Evolutionary conservation across 2,888 invertebrate species (phyloP), one percentile per base, ranked within the genome.

Genomic region (Acholoe squamosa): DNA sequence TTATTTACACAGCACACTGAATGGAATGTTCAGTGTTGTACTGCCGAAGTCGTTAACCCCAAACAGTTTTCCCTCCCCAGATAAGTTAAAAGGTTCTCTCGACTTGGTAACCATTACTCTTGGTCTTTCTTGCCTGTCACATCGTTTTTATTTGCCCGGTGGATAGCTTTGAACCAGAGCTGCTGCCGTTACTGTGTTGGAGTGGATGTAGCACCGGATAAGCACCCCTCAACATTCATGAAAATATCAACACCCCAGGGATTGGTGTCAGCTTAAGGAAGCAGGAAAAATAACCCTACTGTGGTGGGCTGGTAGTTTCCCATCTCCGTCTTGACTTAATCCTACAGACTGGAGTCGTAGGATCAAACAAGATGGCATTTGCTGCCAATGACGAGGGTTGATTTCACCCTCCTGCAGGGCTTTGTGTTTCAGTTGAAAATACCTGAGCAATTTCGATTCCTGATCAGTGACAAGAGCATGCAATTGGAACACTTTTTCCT

Each of bases 21-120:
- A n/a, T 61, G 71, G 71, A 71, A 71, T 28, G 0, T 71, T 28
- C 71, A 71, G 31, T 71, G 71, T 71, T 71, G 71, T 71, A 28
- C 3, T 28, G 19, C 71, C 25, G 28, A 25, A 28, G 25, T 71
- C 31, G 71, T 71, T 71, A 71, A 71, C 71, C 31, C 71, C 71
- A 71, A 71, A 71, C 71, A 71, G 25, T 71, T 71, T 28, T 28
- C 28, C 71, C 25, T 28, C 25, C 19, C 33, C 34, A 22, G 80
- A 43, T 34, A 25, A 80, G 80, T 25, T 33, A 80, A 80, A 80
- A 33, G 80, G 34, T 43, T 80, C 5, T 33, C 34, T n/a, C 43
- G 33, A 25, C 43, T 80, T 80, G 80, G 80, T 43, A 43, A n/a
- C 80, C 80, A 80, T 80, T 80, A 80, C 33, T 61, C 61, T 14